phyloP scores from a whole-genome alignment of 2,888 invertebrate genomes.

The Ceriagrion tenellum region DNA sequence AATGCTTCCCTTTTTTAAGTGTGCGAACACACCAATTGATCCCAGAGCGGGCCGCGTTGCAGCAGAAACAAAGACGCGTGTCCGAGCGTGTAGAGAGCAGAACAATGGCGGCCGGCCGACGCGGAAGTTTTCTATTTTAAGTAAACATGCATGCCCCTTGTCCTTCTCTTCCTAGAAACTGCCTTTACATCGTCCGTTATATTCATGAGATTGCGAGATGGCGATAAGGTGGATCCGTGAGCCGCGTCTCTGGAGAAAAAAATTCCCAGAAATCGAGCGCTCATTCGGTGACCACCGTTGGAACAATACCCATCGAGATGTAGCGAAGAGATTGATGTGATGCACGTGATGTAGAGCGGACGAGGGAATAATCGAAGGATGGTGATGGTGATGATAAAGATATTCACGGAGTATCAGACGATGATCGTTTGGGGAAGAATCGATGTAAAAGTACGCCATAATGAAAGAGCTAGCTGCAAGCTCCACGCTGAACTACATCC shows the following conservation, averaged over 20 bases:
- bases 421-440: neutral
- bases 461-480: neutral
- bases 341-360: neutral
- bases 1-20: neutral
- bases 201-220: slow-evolving; percentile 55
- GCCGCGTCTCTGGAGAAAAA: slow-evolving; percentile 8
- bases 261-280: neutral
- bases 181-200: slow-evolving; percentile 43
- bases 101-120: neutral
- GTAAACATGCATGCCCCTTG: slow-evolving; percentile 46
- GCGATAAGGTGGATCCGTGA: slow-evolving; percentile 47
- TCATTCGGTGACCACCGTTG: slow-evolving; percentile 9
- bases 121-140: slow-evolving; percentile 42
- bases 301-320: slow-evolving; percentile 11
- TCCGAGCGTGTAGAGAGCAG: neutral
- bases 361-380: neutral
- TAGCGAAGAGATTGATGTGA: neutral
- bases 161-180: slow-evolving; percentile 24
- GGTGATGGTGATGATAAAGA: neutral
- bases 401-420: neutral
- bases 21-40: neutral
- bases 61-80: neutral
- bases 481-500: neutral
- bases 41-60: neutral
- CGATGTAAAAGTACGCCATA: neutral